Percentiles rank a stretch among this genome's conserved stretches.
These are phyloP conservation scores for Terrapene triunguis DNA, from an alignment of 2,113 vertebrate species.

Conservation along the genomic window DNA sequence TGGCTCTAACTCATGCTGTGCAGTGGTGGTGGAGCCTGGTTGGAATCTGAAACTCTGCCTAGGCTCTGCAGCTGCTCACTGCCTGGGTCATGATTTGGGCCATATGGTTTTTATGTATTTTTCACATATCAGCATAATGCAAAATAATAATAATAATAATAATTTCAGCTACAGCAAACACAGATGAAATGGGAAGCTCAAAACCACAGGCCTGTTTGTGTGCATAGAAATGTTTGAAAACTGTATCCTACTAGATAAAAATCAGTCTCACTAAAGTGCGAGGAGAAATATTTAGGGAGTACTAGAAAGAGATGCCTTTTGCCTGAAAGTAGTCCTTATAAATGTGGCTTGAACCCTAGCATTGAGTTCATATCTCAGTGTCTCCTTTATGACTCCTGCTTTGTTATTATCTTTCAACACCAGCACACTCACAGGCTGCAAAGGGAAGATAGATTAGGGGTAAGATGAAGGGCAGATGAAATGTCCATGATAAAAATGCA, in stretches of 20 bases:
- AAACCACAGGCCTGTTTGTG: background rate
- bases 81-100: background rate
- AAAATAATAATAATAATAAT: background rate
- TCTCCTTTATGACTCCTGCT: background rate
- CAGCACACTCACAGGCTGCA: background rate
- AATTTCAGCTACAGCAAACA: background rate
- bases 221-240: background rate
- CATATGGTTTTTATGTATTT: background rate
- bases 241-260: background rate
- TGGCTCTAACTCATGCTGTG: background rate
- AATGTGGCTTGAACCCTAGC: background rate
- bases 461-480: background rate
- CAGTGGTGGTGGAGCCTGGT: background rate
- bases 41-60: background rate
- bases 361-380: background rate
- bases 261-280: background rate
- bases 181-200: background rate
- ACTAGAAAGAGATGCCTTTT: background rate
- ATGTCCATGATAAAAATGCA: background rate
- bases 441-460: background rate
- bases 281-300: background rate
- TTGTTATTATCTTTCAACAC: background rate
- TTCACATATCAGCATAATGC: background rate
- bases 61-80: background rate
- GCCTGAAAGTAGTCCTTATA: background rate